A percentile compares a stretch with the other conserved stretches of the same genome.
phyloP scores from a whole-genome alignment of 2,113 vertebrate species.

The Alaudala cheleensis region DNA sequence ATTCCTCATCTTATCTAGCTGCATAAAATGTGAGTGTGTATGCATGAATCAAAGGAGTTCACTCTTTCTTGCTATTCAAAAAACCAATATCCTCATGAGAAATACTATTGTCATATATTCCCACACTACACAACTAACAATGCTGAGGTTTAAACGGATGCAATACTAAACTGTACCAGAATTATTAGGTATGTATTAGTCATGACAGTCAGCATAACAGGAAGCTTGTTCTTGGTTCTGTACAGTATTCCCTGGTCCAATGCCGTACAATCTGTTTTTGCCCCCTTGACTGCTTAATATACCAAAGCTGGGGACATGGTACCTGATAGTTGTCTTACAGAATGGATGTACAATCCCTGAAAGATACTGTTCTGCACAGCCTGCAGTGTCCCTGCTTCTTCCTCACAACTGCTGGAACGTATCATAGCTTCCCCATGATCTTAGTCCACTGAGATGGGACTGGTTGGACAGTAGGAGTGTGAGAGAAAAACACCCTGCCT shows the following conservation, averaged over 20 bases:
- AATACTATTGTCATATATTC: not conserved
- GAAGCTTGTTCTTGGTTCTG: not conserved
- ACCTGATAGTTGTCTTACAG: not conserved
- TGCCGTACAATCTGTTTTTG: not conserved
- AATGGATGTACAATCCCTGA: not conserved
- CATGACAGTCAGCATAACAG: not conserved
- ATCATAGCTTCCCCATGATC: not conserved
- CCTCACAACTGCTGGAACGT: not conserved
- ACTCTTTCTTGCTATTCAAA: not conserved
- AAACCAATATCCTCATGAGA: not conserved
- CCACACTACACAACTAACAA: not conserved
- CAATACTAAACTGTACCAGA: not conserved
- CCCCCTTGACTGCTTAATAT: not conserved
- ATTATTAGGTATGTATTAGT: not conserved
- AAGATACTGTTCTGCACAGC: rapidly evolving
- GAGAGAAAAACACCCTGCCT: not conserved
- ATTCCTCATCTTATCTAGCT: not conserved
- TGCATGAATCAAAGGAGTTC: not conserved
- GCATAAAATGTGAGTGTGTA: not conserved
- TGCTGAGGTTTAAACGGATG: not conserved
- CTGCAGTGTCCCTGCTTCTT: not conserved
- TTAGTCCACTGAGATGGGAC: not conserved
- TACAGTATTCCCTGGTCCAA: not conserved
- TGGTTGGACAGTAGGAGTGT: not conserved
- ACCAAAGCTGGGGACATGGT: not conserved